Percentiles rank a stretch among this genome's conserved stretches.
Evolutionary conservation across 1,140 invertebrate genomes (phyloP).

Genomic region (Ptiloglossa arizonensis): DNA sequence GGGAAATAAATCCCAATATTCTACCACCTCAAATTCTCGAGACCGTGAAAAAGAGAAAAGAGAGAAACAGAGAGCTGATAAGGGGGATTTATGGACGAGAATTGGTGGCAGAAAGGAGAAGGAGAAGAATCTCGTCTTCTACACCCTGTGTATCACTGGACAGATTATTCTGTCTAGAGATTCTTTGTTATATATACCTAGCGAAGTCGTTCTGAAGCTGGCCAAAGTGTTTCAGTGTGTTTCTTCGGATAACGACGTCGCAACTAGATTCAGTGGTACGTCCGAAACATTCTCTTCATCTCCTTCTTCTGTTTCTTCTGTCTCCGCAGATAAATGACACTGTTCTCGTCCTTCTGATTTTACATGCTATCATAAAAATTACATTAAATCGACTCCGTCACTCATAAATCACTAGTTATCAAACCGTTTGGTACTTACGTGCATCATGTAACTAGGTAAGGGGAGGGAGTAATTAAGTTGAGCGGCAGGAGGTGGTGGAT

Average conservation of each 20-base stretch:
- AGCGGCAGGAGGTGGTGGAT: constrained; percentile 63
- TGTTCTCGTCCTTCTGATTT: constrained; percentile 70
- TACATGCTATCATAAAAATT: constrained; percentile 65
- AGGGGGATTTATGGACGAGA: constrained; percentile 29
- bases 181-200: constrained; percentile 61
- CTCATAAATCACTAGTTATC: background rate
- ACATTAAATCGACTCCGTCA: background rate
- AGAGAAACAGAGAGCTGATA: constrained; percentile 36
- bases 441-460: constrained; percentile 77
- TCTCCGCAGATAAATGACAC: constrained; percentile 47
- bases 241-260: constrained; percentile 79
- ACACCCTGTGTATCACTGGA: constrained; percentile 56
- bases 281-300: constrained; percentile 79
- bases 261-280: constrained; percentile 79
- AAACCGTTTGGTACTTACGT: constrained; percentile 69
- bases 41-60: constrained; percentile 14
- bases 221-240: constrained; percentile 71
- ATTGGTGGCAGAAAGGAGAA: constrained; percentile 28
- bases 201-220: constrained; percentile 22
- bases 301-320: constrained; percentile 68
- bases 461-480: constrained; percentile 77
- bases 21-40: constrained; percentile 50
- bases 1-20: constrained; percentile 47
- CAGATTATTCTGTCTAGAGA: constrained; percentile 55
- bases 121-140: constrained; percentile 44